A percentile compares a stretch with the other conserved stretches of the same genome.
Conservation (phyloP, 2,888 invertebrate genomes). For the Drosophila neonasuta region DNA sequence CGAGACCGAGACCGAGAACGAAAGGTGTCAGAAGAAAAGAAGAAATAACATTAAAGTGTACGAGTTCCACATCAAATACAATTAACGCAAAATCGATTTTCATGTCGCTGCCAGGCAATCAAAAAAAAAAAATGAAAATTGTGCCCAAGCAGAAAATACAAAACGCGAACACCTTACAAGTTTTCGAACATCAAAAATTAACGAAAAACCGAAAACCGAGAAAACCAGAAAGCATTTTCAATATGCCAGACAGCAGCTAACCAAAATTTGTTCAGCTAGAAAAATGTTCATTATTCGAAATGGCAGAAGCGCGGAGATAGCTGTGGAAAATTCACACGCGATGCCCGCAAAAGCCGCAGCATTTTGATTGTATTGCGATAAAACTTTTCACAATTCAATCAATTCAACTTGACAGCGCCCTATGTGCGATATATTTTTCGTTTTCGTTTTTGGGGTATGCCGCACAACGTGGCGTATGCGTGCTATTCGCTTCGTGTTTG, state of each 20-base stretch:
- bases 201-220: slow-evolving; percentile 8
- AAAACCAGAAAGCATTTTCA: slow-evolving; percentile 50
- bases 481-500: slow-evolving; percentile 13
- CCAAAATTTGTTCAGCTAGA: slow-evolving; percentile 36
- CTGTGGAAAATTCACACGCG: slow-evolving; percentile 51
- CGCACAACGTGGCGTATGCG: slow-evolving; percentile 56
- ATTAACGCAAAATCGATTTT: slow-evolving; percentile 71
- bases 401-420: slow-evolving; percentile 52
- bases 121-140: slow-evolving; percentile 46
- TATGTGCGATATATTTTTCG: slow-evolving; percentile 14
- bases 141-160: slow-evolving; percentile 5
- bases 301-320: slow-evolving; percentile 20
- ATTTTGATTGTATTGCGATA: slow-evolving; percentile 68
- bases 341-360: slow-evolving; percentile 63
- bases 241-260: slow-evolving; percentile 33
- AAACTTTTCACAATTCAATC: slow-evolving; percentile 75
- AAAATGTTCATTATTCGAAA: slow-evolving; percentile 51
- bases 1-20: neutral
- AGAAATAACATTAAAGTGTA: slow-evolving; percentile 14
- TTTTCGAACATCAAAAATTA: slow-evolving; percentile 24
- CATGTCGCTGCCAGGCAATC: slow-evolving; percentile 51
- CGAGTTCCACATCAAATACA: slow-evolving; percentile 53
- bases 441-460: neutral
- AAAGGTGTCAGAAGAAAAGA: slow-evolving; percentile 30
- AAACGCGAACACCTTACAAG: slow-evolving; percentile 25